Percentiles rank a stretch among this genome's conserved stretches.
Conservation (phyloP, 2,113 vertebrate genomes). For the Aegotheles bennettii region DNA sequence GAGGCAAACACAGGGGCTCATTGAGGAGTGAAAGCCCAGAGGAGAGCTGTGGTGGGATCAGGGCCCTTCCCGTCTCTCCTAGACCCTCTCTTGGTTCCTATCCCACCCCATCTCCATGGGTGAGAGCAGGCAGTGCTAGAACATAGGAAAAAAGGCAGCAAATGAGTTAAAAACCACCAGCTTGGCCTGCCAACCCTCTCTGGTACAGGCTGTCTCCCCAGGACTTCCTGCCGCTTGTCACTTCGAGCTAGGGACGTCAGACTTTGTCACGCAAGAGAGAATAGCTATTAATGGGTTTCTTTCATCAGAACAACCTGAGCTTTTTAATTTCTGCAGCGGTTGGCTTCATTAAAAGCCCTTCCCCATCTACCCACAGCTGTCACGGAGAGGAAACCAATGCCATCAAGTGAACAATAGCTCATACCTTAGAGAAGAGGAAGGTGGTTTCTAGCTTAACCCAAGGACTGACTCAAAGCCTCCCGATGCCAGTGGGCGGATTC, state of each 20-base stretch:
- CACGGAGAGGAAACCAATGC: conserved; percentile 46
- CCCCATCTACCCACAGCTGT: conserved; percentile 50
- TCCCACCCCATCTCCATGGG: fast-evolving
- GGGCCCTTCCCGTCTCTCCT: neutral
- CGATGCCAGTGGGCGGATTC: neutral
- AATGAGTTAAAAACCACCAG: neutral
- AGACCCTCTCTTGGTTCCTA: neutral
- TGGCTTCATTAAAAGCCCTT: conserved; percentile 59
- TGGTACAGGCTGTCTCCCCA: conserved; percentile 33
- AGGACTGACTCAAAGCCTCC: conserved; percentile 28
- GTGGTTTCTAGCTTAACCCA: conserved; percentile 43
- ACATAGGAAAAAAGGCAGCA: neutral
- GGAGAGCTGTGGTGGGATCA: neutral
- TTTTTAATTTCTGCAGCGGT: conserved; percentile 61
- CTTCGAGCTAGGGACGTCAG: conserved; percentile 27
- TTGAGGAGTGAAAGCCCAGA: neutral
- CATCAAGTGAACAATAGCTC: conserved; percentile 28
- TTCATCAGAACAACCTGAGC: conserved; percentile 60
- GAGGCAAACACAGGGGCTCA: neutral
- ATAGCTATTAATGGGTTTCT: conserved; percentile 55
- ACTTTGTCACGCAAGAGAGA: conserved; percentile 56
- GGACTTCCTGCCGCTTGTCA: conserved; percentile 54
- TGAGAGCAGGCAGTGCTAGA: neutral
- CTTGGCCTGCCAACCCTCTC: neutral
- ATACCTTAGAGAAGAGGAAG: conserved; percentile 32